Percentiles rank a stretch among this genome's conserved stretches.
Conservation (phyloP, 2,797 vertebrate genomes). For the Sebastes cheni region DNA sequence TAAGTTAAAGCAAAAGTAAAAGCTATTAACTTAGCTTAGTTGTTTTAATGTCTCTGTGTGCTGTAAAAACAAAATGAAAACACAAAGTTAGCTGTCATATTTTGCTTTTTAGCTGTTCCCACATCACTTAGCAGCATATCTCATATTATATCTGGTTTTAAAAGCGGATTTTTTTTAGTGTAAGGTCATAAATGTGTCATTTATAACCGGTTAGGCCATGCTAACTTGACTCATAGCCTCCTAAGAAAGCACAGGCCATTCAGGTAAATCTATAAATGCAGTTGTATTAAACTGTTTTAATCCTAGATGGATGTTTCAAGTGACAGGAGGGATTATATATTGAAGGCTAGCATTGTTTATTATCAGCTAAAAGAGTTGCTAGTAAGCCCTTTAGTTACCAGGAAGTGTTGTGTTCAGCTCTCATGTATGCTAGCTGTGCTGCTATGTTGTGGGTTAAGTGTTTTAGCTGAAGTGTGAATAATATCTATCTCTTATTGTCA, state of each 20-base stretch:
- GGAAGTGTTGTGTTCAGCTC: not conserved
- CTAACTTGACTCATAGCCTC: not conserved
- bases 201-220: not conserved
- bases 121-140: not conserved
- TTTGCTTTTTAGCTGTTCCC: not conserved
- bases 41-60: constrained; percentile 6
- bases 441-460: not conserved
- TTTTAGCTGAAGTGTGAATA: not conserved
- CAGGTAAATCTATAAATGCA: fast-evolving
- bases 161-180: not conserved
- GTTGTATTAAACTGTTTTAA: not conserved
- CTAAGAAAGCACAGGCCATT: fast-evolving
- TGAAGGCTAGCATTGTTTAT: constrained; percentile 63
- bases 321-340: constrained; percentile 42
- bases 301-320: not conserved
- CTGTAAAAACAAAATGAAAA: not conserved
- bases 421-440: not conserved
- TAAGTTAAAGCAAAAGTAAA: constrained; percentile 20
- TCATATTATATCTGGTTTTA: not conserved
- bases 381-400: not conserved
- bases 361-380: constrained; percentile 32
- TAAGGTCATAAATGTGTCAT: not conserved
- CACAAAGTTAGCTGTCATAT: not conserved
- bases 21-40: constrained; percentile 9
- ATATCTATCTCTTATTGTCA: not conserved